Evolutionary conservation across 1,140 invertebrate species (phyloP).

Genomic region (Maconellicoccus hirsutus): DNA sequence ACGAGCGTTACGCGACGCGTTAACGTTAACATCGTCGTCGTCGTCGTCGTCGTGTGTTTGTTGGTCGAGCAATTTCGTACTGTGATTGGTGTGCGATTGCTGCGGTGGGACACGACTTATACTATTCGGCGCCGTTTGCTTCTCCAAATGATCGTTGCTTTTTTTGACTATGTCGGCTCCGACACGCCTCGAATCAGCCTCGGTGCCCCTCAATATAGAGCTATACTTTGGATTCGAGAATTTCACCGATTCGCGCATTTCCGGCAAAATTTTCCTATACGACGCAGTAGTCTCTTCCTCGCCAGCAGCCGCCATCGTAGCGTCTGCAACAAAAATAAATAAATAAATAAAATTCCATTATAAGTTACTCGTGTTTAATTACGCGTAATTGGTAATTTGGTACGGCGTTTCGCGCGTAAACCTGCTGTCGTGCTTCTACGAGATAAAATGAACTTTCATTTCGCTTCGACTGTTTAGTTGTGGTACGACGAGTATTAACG

Average conservation of each 20-base stretch:
- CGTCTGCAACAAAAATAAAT: not conserved
- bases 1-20: not conserved
- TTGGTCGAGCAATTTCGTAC: not conserved
- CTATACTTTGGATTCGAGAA: not conserved
- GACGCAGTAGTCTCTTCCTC: not conserved
- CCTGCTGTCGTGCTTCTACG: no score
- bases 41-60: not conserved
- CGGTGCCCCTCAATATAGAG: not conserved
- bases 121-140: not conserved
- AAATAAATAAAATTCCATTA: not conserved
- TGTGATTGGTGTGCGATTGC: not conserved
- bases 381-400: no score
- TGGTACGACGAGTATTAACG: no score
- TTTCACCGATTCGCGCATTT: not conserved
- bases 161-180: not conserved
- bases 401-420: no score
- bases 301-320: not conserved
- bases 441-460: no score
- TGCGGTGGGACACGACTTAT: not conserved
- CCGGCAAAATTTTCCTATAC: not conserved
- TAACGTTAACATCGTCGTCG: not conserved
- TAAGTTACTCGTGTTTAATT: no score
- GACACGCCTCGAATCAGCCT: not conserved
- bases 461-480: no score
- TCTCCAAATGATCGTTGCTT: conserved; percentile 7